Percentiles rank a stretch among this genome's conserved stretches.
Evolutionary conservation across 2,797 vertebrate genomes (phyloP).

Genomic region (Enteromius paludinosus): DNA sequence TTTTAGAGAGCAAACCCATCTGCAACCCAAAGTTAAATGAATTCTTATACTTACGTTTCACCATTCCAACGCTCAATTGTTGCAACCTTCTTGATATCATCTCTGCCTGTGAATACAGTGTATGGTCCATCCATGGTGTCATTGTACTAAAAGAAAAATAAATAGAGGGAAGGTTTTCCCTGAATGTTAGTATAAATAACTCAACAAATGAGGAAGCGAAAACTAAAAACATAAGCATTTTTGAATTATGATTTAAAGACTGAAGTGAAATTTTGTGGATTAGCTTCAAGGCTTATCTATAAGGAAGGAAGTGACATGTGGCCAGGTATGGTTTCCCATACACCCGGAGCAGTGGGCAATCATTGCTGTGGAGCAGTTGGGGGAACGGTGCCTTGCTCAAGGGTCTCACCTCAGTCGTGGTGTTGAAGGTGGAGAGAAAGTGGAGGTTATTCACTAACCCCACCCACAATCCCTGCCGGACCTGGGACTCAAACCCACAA

Average conservation of each 20-base stretch:
- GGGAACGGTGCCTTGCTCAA: no score
- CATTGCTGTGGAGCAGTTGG: no score
- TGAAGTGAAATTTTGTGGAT: not conserved
- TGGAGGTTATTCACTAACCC: no score
- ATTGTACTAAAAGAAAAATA: slow-evolving; percentile 83
- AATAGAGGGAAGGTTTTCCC: not conserved
- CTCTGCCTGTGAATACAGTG: slow-evolving; percentile 83
- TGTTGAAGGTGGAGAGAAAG: no score
- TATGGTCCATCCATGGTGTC: slow-evolving; percentile 85
- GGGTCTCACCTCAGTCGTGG: no score
- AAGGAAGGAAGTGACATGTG: no score
- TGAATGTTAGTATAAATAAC: not conserved
- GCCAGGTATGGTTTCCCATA: no score
- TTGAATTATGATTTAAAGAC: not conserved
- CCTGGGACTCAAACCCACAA: no score
- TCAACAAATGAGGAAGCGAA: not conserved
- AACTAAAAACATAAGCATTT: not conserved
- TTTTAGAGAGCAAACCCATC: not conserved
- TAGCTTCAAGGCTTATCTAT: not conserved
- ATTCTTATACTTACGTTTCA: slow-evolving; percentile 74
- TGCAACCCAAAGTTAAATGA: not conserved
- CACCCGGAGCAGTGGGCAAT: no score
- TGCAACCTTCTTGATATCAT: slow-evolving; percentile 82
- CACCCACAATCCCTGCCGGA: no score
- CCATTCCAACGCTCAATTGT: slow-evolving; percentile 83